Percentiles rank a stretch among this genome's conserved stretches.
These are phyloP conservation scores for Burhinus bistriatus DNA, from an alignment of 2,113 vertebrate genomes.

Conservation along the genomic window DNA sequence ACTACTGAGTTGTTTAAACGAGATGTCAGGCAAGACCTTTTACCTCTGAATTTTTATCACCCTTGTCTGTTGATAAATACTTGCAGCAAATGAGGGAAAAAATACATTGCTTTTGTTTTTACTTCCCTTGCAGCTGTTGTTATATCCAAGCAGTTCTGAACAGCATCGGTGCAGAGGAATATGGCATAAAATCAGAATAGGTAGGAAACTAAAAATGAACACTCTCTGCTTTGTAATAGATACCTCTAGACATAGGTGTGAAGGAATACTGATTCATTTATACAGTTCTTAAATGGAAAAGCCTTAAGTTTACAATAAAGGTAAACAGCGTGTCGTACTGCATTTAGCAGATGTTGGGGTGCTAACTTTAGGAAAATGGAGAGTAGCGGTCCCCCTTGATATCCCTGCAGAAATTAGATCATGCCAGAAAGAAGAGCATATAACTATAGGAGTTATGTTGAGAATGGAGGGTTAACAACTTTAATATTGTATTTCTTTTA, in stretches of 20 bases:
- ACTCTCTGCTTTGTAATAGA: not conserved
- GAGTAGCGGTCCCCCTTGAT: not conserved
- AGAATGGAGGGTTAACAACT: not conserved
- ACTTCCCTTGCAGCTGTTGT: not conserved
- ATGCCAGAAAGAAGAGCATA: not conserved
- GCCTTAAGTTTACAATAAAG: not conserved
- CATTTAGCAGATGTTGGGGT: not conserved
- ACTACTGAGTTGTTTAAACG: not conserved
- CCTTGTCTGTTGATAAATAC: slow-evolving; percentile 32
- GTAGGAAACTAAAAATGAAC: slow-evolving; percentile 38
- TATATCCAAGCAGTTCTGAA: not conserved
- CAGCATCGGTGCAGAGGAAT: not conserved
- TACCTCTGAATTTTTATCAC: slow-evolving; percentile 30
- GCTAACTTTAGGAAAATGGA: not conserved
- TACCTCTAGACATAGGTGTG: not conserved
- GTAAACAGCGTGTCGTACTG: not conserved
- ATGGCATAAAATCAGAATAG: slow-evolving; percentile 57
- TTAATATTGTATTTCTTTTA: not conserved
- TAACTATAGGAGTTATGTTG: not conserved
- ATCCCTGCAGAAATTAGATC: not conserved
- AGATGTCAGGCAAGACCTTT: slow-evolving; percentile 15
- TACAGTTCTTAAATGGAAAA: not conserved
- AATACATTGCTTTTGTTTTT: not conserved
- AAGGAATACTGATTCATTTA: not conserved
- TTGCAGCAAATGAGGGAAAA: not conserved